phyloP scores from a whole-genome alignment of 2,113 vertebrate species.

The Hystrix cristata region DNA sequence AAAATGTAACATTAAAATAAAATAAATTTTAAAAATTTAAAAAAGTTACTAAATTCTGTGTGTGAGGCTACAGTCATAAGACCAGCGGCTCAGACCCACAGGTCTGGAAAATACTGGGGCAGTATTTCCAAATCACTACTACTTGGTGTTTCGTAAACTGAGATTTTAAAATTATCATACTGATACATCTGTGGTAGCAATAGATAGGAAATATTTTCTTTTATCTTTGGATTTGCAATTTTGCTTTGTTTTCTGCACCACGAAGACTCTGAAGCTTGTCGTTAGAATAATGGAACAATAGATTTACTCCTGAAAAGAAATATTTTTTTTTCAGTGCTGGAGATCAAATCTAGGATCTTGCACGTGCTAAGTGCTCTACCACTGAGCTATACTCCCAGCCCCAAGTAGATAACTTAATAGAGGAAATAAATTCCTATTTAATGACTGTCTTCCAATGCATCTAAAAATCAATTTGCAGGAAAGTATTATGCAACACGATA shows the following conservation, averaged over 20 bases:
- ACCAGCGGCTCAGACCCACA: neutral
- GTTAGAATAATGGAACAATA: neutral
- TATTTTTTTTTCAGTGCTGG: neutral
- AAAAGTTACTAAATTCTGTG: neutral
- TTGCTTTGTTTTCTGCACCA: neutral
- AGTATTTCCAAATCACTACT: slow-evolving; percentile 33
- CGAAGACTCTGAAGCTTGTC: slow-evolving; percentile 6
- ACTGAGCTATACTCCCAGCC: too few species aligned
- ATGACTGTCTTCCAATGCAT: neutral
- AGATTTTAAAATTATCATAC: neutral
- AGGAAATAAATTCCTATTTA: slow-evolving; percentile 27
- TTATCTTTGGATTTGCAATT: slow-evolving; percentile 7
- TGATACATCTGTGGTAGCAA: neutral
- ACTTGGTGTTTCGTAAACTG: slow-evolving; percentile 17
- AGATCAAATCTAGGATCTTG: neutral
- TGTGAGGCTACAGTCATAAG: slow-evolving; percentile 17
- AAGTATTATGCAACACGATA: neutral
- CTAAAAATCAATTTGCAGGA: slow-evolving; percentile 24
- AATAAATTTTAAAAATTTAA: too few species aligned
- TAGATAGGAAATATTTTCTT: neutral
- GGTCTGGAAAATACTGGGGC: neutral
- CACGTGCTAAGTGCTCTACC: neutral
- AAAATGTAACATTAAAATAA: too few species aligned
- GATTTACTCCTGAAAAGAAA: neutral
- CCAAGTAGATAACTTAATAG: neutral